Base-by-base conservation (phyloP, 2,888 invertebrate species). In the Agonopterix heracliana region DNA sequence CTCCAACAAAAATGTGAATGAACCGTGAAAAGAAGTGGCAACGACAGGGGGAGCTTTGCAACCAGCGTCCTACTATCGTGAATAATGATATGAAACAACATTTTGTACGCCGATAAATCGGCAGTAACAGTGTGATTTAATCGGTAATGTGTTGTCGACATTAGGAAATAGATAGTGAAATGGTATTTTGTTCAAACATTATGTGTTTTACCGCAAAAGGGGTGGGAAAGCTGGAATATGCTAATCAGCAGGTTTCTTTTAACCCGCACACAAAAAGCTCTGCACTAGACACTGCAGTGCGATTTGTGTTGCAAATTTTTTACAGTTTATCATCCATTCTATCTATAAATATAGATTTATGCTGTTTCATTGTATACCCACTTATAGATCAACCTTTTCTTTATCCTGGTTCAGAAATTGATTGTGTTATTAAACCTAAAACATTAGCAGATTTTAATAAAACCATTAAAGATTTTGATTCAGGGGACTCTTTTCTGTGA, bases 211-310 rank as follows among this genome's bases (percentile, higher is more conserved):
- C 64, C 60, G 71, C 68, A 69, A 64, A 69, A 66, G 68, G 66
- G 73, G 74, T 71, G 73, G 67, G 61, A 71, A 71, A 74, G 65
- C 74, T 67, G 71, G 77, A 79, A 82, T 85, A 86, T 88, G 86
- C 81, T 81, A 85, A 87, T 84, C 74, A 76, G 76, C 70, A 70
- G 75, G 76, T 83, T 84, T 80, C 83, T 85, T 85, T 81, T 71
- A 76, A 74, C 76, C 71, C 78, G 76, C 76, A 78, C 74, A 84
- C 83, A 86, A 86, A 86, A 88, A 87, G 78, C 83, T 81, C 88
- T 86, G 88, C 88, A 87, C 85, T 80, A 78, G 76, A 78, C 74
- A 83, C 88, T 87, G 88, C 88, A 88, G 81, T 88, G 86, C 82
- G 82, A 86, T 87, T 86, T 87, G 85, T 77, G 74, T 85, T 87